A percentile compares a stretch with the other conserved stretches of the same genome.
Conservation (phyloP, 2,888 invertebrate species). For the Serripes groenlandicus region DNA sequence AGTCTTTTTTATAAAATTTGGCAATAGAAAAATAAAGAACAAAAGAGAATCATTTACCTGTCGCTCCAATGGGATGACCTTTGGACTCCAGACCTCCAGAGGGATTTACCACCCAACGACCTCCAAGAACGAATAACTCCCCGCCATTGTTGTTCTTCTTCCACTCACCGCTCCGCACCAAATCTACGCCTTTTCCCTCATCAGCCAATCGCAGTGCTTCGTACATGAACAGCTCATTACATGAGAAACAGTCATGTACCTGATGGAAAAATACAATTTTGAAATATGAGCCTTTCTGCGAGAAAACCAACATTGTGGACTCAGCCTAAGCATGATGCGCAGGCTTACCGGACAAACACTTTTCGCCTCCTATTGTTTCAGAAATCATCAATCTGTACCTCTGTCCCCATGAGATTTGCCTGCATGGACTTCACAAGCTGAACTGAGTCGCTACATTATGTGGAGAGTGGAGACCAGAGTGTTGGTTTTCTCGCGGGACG, state of each 20-base stretch:
- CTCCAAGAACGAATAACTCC: slow-evolving; percentile 92
- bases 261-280: too few species aligned
- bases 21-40: too few species aligned
- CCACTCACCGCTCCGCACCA: slow-evolving; percentile 79
- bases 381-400: neutral
- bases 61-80: slow-evolving; percentile 98
- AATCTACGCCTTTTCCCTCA: slow-evolving; percentile 72
- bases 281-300: too few species aligned
- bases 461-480: too few species aligned
- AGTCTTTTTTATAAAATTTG: neutral
- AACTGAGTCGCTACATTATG: too few species aligned
- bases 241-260: slow-evolving; percentile 98
- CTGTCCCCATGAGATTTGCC: too few species aligned
- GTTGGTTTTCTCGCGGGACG: too few species aligned
- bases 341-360: too few species aligned
- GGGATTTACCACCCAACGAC: slow-evolving; percentile 98
- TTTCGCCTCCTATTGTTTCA: neutral
- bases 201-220: slow-evolving; percentile 91
- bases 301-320: too few species aligned
- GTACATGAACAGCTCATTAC: slow-evolving; percentile 98
- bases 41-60: too few species aligned
- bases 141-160: slow-evolving; percentile 76
- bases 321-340: too few species aligned
- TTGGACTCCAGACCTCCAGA: slow-evolving; percentile 99
- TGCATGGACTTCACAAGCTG: too few species aligned